Percentiles rank a stretch among this genome's conserved stretches.
Evolutionary conservation across 2,888 invertebrate genomes (phyloP).

Genomic region (Linnaemya vulpina): DNA sequence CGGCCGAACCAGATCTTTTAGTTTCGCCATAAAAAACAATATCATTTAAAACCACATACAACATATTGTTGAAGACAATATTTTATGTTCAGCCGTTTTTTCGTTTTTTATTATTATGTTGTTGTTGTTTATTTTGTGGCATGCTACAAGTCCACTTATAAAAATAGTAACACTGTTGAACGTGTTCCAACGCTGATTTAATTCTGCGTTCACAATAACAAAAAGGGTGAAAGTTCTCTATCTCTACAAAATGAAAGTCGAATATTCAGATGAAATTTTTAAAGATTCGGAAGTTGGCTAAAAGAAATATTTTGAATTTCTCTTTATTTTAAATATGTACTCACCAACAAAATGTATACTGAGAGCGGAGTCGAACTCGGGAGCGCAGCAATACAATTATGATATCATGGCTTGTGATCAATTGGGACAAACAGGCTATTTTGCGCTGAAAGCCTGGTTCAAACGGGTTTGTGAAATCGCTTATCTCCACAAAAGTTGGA

Average conservation of each 20-base stretch:
- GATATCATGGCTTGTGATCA: too few relatives aligned
- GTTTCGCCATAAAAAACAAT: constrained; percentile 5
- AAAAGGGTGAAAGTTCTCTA: constrained; percentile 54
- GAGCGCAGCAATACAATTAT: too few relatives aligned
- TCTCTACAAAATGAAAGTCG: constrained; percentile 8
- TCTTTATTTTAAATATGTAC: too few relatives aligned
- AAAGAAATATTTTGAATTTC: too few relatives aligned
- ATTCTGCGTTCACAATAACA: not conserved
- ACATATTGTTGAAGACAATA: constrained; percentile 13
- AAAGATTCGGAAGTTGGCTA: too few relatives aligned
- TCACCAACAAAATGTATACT: too few relatives aligned
- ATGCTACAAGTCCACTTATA: constrained; percentile 35
- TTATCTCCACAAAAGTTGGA: too few relatives aligned
- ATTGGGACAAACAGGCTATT: too few relatives aligned
- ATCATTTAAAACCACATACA: not conserved
- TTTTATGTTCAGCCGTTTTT: not conserved
- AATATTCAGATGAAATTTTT: too few relatives aligned
- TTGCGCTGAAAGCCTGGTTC: too few relatives aligned
- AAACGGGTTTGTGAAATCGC: too few relatives aligned
- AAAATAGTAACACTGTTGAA: not conserved
- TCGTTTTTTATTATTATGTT: not conserved
- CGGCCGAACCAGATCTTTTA: constrained; percentile 64
- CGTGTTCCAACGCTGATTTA: not conserved
- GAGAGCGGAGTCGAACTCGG: too few relatives aligned
- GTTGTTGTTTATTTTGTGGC: not conserved